Percentiles rank a stretch among this genome's conserved stretches.
These are phyloP conservation scores for Pharmacophagus antenor DNA, from an alignment of 2,888 invertebrate genomes.

Conservation along the genomic window DNA sequence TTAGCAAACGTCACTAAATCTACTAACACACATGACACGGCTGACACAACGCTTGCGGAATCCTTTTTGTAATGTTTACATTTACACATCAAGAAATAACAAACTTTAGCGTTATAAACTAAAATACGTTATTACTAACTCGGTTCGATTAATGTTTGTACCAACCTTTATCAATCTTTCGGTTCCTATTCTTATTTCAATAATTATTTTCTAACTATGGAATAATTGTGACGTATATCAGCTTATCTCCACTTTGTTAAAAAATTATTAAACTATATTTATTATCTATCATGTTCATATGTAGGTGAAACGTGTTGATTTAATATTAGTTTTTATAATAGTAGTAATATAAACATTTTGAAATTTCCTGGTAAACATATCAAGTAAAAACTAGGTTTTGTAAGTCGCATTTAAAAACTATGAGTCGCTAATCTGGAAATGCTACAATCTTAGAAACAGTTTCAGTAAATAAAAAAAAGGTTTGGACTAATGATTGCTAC, in stretches of 20 bases:
- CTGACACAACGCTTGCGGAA: slow-evolving; percentile 40
- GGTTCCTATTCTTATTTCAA: not conserved
- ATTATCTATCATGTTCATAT: too few species aligned
- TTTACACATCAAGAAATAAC: slow-evolving; percentile 10
- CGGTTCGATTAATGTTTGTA: not conserved
- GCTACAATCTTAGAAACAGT: too few species aligned
- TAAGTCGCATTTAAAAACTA: not conserved
- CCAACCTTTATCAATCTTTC: not conserved
- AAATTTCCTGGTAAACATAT: not conserved
- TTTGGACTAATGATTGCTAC: too few species aligned
- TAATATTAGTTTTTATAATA: not conserved
- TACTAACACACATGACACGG: slow-evolving; percentile 38
- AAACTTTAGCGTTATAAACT: not conserved
- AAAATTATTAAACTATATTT: too few species aligned
- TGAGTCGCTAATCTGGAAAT: not conserved
- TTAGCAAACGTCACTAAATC: slow-evolving; percentile 42
- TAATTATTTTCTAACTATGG: not conserved
- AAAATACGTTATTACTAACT: not conserved
- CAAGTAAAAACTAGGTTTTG: not conserved
- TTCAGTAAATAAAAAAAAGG: too few species aligned
- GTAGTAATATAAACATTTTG: not conserved
- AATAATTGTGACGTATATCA: too few species aligned
- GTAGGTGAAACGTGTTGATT: too few species aligned
- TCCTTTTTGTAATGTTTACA: slow-evolving; percentile 41
- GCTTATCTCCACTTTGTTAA: too few species aligned